These are phyloP conservation scores for Lota lota DNA, from an alignment of 2,113 vertebrate species.

Conservation along the genomic window DNA sequence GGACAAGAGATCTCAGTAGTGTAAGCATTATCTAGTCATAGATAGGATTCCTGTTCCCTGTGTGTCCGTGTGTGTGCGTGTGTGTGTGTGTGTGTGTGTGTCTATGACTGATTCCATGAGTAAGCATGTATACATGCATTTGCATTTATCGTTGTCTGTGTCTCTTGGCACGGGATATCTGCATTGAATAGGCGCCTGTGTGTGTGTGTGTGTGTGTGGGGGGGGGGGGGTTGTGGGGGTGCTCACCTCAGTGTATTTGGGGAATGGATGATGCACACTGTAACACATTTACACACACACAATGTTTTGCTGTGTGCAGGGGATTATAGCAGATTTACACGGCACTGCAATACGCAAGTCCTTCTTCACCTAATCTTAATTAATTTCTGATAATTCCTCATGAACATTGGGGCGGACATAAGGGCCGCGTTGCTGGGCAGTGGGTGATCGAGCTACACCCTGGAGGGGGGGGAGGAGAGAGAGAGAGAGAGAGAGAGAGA, in stretches of 20 bases:
- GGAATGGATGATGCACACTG: not conserved
- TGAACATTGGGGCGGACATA: conserved; percentile 51
- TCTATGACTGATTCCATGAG: conserved; percentile 12
- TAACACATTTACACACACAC: conserved; percentile 25
- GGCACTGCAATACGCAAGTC: conserved; percentile 60
- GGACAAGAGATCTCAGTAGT: too few relatives aligned
- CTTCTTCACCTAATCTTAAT: conserved; percentile 60
- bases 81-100: conserved; percentile 5
- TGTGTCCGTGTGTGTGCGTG: conserved; percentile 1
- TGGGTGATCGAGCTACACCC: not conserved
- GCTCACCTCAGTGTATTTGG: not conserved
- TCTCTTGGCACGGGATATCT: too few relatives aligned
- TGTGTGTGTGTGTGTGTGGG: not conserved
- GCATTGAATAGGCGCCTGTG: not conserved
- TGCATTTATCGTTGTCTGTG: too few relatives aligned
- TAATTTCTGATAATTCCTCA: conserved; percentile 72
- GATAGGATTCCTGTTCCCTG: not conserved
- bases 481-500: not conserved
- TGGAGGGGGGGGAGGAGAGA: too few relatives aligned
- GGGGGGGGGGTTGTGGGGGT: not conserved
- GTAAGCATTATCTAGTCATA: too few relatives aligned
- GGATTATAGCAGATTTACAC: conserved; percentile 74
- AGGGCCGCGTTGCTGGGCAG: conserved; percentile 40
- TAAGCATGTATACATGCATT: conserved; percentile 3
- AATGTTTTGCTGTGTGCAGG: conserved; percentile 39